A percentile compares a stretch with the other conserved stretches of the same genome.
Evolutionary conservation across 1,140 invertebrate genomes (phyloP).

Genomic region (Radopholus similis): DNA sequence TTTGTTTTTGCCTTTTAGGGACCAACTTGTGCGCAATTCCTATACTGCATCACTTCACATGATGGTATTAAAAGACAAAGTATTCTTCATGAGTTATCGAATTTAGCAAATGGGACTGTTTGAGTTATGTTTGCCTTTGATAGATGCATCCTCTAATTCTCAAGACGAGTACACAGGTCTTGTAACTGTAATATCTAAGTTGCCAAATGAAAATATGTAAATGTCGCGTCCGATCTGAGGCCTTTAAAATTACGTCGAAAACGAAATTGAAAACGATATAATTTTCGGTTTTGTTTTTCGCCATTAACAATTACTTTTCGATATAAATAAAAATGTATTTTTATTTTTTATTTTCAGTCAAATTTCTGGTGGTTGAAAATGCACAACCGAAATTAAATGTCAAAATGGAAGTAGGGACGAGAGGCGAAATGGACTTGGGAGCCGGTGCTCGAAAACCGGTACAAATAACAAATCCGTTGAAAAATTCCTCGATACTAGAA

Average conservation of each 20-base stretch:
- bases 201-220: too few species aligned
- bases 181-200: too few species aligned
- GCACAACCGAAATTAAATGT: constrained; percentile 34
- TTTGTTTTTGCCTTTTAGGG: constrained; percentile 3
- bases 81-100: too few species aligned
- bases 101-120: constrained; percentile 57
- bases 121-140: constrained; percentile 43
- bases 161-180: too few species aligned
- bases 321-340: too few species aligned
- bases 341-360: too few species aligned
- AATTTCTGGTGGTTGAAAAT: constrained; percentile 1
- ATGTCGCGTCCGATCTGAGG: too few species aligned
- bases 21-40: constrained; percentile 51
- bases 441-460: constrained; percentile 42
- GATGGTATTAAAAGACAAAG: too few species aligned
- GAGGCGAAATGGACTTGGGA: constrained; percentile 50
- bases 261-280: too few species aligned
- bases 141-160: too few species aligned
- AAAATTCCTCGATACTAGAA: constrained; percentile 38
- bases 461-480: constrained; percentile 3
- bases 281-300: background rate
- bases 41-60: constrained; percentile 48
- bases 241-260: too few species aligned
- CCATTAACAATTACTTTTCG: too few species aligned
- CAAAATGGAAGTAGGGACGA: constrained; percentile 50